Percentiles rank a stretch among this genome's conserved stretches.
phyloP scores from a whole-genome alignment of 2,113 vertebrate genomes.

The Oryzias celebensis region DNA sequence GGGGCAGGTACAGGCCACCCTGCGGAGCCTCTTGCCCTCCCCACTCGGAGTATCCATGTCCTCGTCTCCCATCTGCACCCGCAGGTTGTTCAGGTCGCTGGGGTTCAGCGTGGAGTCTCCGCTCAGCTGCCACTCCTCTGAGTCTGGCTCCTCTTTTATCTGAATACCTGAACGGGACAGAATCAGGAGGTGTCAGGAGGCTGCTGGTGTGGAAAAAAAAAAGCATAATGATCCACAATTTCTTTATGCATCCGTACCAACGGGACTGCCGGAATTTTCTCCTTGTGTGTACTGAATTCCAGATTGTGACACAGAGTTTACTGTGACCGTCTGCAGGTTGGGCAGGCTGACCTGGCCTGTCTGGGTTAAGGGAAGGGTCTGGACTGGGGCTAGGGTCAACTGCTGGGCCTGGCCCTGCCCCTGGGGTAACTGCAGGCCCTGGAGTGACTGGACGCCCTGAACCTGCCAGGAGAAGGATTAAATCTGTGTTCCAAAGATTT shows the following conservation, averaged over 20 bases:
- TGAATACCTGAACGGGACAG: conserved; percentile 85
- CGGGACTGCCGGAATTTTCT: conserved; percentile 82
- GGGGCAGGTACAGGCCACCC: conserved; percentile 97
- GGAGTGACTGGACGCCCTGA: conserved; percentile 97
- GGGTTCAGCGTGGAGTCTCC: conserved; percentile 94
- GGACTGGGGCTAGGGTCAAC: conserved; percentile 95
- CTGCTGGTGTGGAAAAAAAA: background rate
- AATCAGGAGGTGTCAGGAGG: background rate
- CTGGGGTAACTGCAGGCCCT: conserved; percentile 93
- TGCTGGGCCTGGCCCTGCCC: conserved; percentile 85
- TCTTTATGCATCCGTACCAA: conserved; percentile 71
- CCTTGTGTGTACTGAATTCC: conserved; percentile 84
- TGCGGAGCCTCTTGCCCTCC: conserved; percentile 93
- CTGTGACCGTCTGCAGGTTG: conserved; percentile 97
- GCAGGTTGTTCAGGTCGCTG: conserved; percentile 93
- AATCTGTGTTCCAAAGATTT: background rate
- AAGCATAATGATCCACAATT: background rate
- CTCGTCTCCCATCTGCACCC: conserved; percentile 90
- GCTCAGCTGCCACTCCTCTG: conserved; percentile 94
- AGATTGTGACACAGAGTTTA: conserved; percentile 90
- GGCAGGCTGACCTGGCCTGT: conserved; percentile 89
- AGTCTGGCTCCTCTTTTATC: conserved; percentile 98
- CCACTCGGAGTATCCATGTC: conserved; percentile 88
- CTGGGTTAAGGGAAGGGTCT: conserved; percentile 94
- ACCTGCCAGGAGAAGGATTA: conserved; percentile 64